phyloP scores from a whole-genome alignment of 2,113 vertebrate species.

The Bujurquina vittata region DNA sequence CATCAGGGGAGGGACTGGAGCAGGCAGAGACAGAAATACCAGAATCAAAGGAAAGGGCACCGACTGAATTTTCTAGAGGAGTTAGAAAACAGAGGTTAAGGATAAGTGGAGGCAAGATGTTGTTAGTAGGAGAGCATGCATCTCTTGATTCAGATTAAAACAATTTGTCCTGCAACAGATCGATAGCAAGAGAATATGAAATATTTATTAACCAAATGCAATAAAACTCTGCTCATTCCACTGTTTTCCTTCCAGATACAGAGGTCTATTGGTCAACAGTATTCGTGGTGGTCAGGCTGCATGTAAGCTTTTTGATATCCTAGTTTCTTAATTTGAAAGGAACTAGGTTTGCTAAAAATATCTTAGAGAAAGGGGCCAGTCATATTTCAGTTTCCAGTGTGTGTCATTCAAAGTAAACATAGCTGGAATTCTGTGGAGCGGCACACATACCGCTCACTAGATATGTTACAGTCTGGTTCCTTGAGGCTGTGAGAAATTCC shows the following conservation, averaged over 20 bases:
- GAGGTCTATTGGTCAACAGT: not conserved
- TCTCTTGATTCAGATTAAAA: not conserved
- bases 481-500: conserved; percentile 52
- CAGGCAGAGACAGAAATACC: conserved; percentile 24
- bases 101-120: not conserved
- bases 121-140: not conserved
- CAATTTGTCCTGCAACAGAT: not conserved
- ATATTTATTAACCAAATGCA: conserved; percentile 32
- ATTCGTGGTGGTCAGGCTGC: not conserved
- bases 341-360: conserved; percentile 69
- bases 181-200: conserved; percentile 15
- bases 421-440: conserved; percentile 43
- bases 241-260: conserved; percentile 1
- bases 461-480: conserved; percentile 39
- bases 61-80: conserved; percentile 22
- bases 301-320: conserved; percentile 28
- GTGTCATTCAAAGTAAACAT: conserved; percentile 67
- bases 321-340: conserved; percentile 33
- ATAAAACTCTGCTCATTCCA: conserved; percentile 4
- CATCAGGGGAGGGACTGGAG: conserved; percentile 12
- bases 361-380: conserved; percentile 31
- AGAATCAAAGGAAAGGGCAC: conserved; percentile 8
- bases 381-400: conserved; percentile 53
- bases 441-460: conserved; percentile 36
- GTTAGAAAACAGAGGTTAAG: not conserved